These are phyloP conservation scores for Sarcophaga caerulescens DNA, from an alignment of 2,888 invertebrate species.

Conservation along the genomic window DNA sequence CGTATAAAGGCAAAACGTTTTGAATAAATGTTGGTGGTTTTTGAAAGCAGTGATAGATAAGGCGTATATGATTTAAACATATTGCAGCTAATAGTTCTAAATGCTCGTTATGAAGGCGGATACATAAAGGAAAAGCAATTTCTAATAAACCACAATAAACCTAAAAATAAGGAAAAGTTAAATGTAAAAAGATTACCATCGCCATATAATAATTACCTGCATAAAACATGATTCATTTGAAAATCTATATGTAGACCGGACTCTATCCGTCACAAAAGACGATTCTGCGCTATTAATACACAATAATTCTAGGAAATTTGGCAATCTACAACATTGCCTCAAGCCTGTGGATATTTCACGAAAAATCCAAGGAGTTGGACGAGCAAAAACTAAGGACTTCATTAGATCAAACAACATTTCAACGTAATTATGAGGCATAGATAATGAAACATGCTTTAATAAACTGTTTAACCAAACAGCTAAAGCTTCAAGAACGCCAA, in stretches of 20 bases:
- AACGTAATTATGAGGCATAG: conserved; percentile 31
- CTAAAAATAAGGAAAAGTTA: conserved; percentile 50
- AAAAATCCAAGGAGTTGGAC: conserved; percentile 77
- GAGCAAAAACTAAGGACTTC: conserved; percentile 76
- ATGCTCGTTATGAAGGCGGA: conserved; percentile 70
- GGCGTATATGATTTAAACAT: conserved; percentile 76
- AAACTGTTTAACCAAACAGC: conserved; percentile 72
- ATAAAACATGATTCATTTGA: conserved; percentile 76
- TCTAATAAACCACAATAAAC: conserved; percentile 78
- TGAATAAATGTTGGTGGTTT: conserved; percentile 75
- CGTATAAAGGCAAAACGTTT: conserved; percentile 73
- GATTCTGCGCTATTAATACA: conserved; percentile 73
- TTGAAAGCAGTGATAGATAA: conserved; percentile 75
- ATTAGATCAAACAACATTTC: conserved; percentile 74
- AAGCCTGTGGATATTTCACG: conserved; percentile 73
- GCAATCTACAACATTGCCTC: conserved; percentile 68
- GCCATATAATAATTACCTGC: conserved; percentile 70
- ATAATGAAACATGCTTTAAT: conserved; percentile 59
- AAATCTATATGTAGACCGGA: conserved; percentile 75
- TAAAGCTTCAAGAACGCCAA: conserved; percentile 76
- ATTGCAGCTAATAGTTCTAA: conserved; percentile 74
- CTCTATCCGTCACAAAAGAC: conserved; percentile 74
- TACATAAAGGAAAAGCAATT: conserved; percentile 74
- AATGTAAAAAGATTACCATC: neutral
- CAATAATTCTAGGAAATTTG: conserved; percentile 69